These are phyloP conservation scores for Anas acuta DNA, from an alignment of 2,797 vertebrate species.

Conservation along the genomic window DNA sequence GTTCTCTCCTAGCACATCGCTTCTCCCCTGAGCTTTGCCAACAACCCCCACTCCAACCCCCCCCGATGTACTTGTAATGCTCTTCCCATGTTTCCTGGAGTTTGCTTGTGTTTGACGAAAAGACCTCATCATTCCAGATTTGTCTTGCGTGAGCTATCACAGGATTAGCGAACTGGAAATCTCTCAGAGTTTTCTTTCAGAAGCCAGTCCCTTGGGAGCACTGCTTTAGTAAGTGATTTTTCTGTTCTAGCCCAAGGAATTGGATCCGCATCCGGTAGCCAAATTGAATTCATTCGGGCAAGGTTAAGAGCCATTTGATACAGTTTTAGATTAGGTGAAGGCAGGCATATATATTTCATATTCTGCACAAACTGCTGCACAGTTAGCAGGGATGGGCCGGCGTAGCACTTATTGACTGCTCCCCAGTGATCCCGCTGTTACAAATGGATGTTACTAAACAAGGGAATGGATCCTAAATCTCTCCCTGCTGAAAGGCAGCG, in stretches of 20 bases:
- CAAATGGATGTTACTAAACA: conserved; percentile 53
- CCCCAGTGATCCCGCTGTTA: conserved; percentile 18
- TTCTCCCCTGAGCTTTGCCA: background rate
- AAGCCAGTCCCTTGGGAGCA: conserved; percentile 45
- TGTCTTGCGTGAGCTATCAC: conserved; percentile 65
- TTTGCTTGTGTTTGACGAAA: conserved; percentile 45
- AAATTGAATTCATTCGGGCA: conserved; percentile 71
- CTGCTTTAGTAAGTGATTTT: conserved; percentile 60
- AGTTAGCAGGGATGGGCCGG: background rate
- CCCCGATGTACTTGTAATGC: conserved; percentile 33
- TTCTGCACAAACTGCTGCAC: conserved; percentile 28
- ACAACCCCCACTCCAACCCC: background rate
- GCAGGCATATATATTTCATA: conserved; percentile 61
- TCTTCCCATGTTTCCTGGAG: conserved; percentile 42
- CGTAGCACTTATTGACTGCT: conserved; percentile 27
- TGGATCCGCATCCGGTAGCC: conserved; percentile 64
- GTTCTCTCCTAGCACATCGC: background rate
- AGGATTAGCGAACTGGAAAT: conserved; percentile 61
- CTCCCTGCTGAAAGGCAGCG: conserved; percentile 21
- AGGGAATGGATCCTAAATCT: conserved; percentile 59
- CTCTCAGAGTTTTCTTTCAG: conserved; percentile 55
- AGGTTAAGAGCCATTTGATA: conserved; percentile 68
- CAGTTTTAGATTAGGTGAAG: conserved; percentile 67
- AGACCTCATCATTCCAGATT: conserved; percentile 63
- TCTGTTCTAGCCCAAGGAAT: conserved; percentile 71